Evolutionary conservation across 2,888 invertebrate species (phyloP).

Genomic region (Meiosimyza platycephala): DNA sequence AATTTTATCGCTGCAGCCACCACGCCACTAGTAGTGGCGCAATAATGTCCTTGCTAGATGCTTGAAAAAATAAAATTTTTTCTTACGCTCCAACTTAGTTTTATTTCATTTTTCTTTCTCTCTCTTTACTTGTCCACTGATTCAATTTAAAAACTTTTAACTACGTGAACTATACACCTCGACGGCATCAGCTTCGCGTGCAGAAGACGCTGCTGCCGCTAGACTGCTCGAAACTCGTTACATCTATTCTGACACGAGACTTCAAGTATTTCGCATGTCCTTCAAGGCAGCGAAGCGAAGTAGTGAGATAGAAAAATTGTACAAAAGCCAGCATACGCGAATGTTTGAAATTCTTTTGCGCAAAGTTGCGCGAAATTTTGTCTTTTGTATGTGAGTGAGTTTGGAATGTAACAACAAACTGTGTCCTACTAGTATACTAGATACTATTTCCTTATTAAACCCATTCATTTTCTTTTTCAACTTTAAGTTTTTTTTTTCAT

Average conservation of each 20-base stretch:
- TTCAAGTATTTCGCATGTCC: conserved; percentile 13
- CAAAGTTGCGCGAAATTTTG: conserved; percentile 13
- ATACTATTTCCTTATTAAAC: not conserved
- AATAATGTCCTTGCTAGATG: too few relatives aligned
- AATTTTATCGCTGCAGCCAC: not conserved
- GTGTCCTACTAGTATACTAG: too few relatives aligned
- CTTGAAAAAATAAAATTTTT: too few relatives aligned
- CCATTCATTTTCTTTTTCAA: not conserved
- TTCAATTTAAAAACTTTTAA: conserved; percentile 40
- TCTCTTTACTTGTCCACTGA: conserved; percentile 1
- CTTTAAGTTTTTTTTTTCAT: not conserved
- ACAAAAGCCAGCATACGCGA: conserved; percentile 6
- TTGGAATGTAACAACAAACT: too few relatives aligned
- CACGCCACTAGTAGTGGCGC: too few relatives aligned
- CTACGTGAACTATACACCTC: conserved; percentile 36
- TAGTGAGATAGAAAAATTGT: not conserved
- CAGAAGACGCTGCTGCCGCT: not conserved
- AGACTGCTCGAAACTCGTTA: conserved; percentile 2
- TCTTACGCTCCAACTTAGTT: not conserved
- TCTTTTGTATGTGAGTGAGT: not conserved
- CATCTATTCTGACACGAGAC: conserved; percentile 2
- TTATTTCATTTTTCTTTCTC: not conserved
- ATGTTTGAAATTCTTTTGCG: conserved; percentile 28
- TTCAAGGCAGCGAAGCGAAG: not conserved
- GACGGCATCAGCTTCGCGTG: not conserved